Evolutionary conservation across 23 tunicate genomes (phyloP).

Genomic region (Halocynthia roretzi): DNA sequence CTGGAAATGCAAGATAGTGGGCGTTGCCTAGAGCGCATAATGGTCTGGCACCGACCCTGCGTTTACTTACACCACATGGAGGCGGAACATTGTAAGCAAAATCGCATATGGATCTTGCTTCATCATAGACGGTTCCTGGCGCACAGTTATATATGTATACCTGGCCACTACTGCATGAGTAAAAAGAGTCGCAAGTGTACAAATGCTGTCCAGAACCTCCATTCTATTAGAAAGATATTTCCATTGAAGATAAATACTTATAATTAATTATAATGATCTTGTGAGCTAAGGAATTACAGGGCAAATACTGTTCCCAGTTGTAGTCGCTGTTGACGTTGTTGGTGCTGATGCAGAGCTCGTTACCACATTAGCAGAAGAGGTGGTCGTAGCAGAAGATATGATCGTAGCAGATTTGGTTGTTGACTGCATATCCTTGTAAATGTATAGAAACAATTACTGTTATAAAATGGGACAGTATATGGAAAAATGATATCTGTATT

Average conservation of each 20-base stretch:
- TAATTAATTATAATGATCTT: no score
- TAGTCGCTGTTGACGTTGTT: not conserved
- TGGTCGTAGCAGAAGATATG: not conserved
- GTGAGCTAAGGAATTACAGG: not conserved
- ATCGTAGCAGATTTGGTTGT: not conserved
- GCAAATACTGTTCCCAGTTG: not conserved
- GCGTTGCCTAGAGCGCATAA: not conserved
- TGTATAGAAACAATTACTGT: not conserved
- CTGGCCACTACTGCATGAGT: slow-evolving; percentile 29
- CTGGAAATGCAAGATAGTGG: not conserved
- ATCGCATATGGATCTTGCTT: slow-evolving; percentile 40
- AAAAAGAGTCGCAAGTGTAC: slow-evolving; percentile 35
- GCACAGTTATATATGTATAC: slow-evolving; percentile 30
- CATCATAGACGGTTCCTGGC: slow-evolving; percentile 41
- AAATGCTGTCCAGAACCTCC: slow-evolving; percentile 17
- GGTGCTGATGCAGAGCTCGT: not conserved
- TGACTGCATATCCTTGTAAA: not conserved
- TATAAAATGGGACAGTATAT: not conserved
- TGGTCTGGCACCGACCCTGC: not conserved
- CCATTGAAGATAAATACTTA: not conserved
- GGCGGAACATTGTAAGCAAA: slow-evolving; percentile 45
- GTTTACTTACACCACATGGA: slow-evolving; percentile 37
- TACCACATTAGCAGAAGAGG: not conserved
- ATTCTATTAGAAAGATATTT: not conserved
- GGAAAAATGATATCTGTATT: no score